Evolutionary conservation across 2,888 invertebrate genomes (phyloP), one percentile per base, ranked within the genome.

Genomic region (Drosophila dives): DNA sequence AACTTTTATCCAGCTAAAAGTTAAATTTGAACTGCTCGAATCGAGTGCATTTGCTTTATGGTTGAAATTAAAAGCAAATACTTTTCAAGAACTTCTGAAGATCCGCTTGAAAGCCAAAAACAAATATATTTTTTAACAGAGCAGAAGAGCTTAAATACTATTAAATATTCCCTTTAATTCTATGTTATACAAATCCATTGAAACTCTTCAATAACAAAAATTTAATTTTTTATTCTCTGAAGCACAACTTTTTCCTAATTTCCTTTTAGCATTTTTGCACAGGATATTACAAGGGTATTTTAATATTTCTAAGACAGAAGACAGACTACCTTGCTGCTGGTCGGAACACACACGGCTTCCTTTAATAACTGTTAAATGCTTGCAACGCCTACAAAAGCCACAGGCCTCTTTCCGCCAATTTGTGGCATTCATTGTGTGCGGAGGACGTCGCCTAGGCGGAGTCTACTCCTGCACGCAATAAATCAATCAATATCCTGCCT

Each of bases 401-500:
- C 36, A 60, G 51, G 60, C 59, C 66, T 51, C 80, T 49, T 61
- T 65, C 68, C 80, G 53, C 58, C 63, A 58, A 58, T 61, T 76
- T 64, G 65, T 56, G 81, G 77, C 72, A 80, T 72, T 80, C 77
- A 78, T 80, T 76, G 78, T 76, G 68, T 66, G 72, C 68, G 72
- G 54, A 45, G 60, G 42, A 75, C 62, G 66, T 73, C 77, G 67
- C 61, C 70, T 60, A 34, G 66, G 64, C 68, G 63, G n/a, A 55
- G 56, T 56, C 63, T 71, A 26, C 63, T 71, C 20, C 72, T 75
- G 69, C 73, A 81, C 73, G 77, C 77, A 77, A 77, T 77, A 77
- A 77, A 80, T 77, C 77, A 77, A 77, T 77, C 77, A 77, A 80
- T 77, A 80, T 80, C 72, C 71, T 71, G 66, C 76, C 71, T 64